phyloP scores from a whole-genome alignment of 2,113 vertebrate species.

The Microtus oregoni region DNA sequence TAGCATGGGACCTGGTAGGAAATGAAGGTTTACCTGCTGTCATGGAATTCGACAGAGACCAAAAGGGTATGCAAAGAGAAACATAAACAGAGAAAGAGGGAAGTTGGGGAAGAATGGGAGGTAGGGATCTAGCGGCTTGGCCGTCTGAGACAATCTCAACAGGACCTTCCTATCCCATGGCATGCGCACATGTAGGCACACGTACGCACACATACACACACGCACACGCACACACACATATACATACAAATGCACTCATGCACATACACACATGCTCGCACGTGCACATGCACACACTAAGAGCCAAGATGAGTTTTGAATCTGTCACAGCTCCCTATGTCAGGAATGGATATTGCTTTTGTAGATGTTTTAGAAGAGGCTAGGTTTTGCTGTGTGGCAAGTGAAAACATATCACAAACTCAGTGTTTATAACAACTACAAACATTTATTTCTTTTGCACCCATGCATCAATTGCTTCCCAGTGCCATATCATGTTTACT shows the following conservation, averaged over 20 bases:
- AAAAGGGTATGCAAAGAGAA: not conserved
- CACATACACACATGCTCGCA: no score
- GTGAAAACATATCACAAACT: not conserved
- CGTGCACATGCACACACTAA: not conserved
- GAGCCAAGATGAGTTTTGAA: not conserved
- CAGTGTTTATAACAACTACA: not conserved
- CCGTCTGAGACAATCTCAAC: not conserved
- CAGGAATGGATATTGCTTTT: slow-evolving; percentile 14
- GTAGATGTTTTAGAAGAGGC: not conserved
- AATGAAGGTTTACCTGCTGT: not conserved
- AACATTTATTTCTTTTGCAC: not conserved
- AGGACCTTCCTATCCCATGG: not conserved
- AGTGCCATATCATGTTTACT: not conserved
- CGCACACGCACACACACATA: not conserved
- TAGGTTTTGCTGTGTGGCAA: slow-evolving; percentile 27
- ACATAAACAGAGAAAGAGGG: not conserved
- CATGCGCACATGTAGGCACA: no score
- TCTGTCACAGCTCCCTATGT: not conserved
- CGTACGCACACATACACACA: no score
- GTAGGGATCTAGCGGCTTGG: no score
- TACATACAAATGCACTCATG: not conserved
- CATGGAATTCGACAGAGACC: not conserved
- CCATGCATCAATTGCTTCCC: not conserved
- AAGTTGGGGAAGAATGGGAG: not conserved
- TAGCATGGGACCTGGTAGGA: not conserved